Evolutionary conservation across 2,888 invertebrate genomes (phyloP), one percentile per base, ranked within the genome.

Genomic region (Miltochrista miniata): DNA sequence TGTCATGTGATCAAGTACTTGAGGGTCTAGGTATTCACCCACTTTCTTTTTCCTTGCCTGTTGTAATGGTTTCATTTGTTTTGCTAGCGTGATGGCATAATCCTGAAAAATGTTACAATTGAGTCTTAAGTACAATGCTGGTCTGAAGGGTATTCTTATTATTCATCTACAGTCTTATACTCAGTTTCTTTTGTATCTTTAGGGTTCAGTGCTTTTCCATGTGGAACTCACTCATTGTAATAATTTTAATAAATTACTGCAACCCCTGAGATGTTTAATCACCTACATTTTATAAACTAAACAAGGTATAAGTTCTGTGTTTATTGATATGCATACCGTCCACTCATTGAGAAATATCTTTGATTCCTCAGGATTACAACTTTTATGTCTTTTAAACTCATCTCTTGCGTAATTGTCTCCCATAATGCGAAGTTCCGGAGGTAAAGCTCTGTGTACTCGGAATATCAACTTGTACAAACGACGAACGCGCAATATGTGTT

Each of bases 331-430:
- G 34, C 93, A 88, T 84, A 97, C 98, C 43, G 96, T 95, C 98
- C 98, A 98, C 88, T 98, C 98, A 24, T 93, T 94, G 82, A 98
- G 93, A 78, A 98, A 98, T 46, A 95, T 92, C 11, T 92, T 87
- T 0, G 96, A 94, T 80, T 97, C 96, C 38, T 92, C 88, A 0
- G 93, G 89, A 46, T 93, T 93, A 66, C 96, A 96, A 9, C 92
- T 93, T 74, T 96, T 96, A 79, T 98, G 98, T 40, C 96, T 89
- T 73, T 94, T 94, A 80, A 98, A 98, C 84, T 98, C 97, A 61
- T 96, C 96, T 57, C 93, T 93, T 0, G 95, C 95, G 75, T 97
- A 97, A 69, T 93, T 93, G 72, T 96, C 94, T 0, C 97, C 97
- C 29, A 97, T 76, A 3, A 93, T 89, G 44, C 93, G 92, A 33